Base-by-base conservation (phyloP, 2,888 invertebrate genomes). In the Ophion costatus region DNA sequence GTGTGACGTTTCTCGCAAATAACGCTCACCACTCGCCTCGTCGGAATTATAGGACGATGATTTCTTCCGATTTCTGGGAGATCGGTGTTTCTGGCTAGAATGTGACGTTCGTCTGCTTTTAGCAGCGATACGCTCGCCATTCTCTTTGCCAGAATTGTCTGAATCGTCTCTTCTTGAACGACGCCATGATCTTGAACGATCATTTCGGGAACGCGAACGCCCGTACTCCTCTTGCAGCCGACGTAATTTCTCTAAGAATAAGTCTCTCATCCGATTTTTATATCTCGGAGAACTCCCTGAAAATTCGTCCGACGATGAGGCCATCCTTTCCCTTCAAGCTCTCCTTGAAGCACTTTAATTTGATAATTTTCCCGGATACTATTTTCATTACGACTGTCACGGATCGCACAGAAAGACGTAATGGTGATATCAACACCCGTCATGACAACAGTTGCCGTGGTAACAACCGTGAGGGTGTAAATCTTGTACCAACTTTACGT, bases 31-130 rank as follows among this genome's bases (percentile, higher is more conserved):
- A 66, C 70, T 71, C 82, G 71, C 45, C 69, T 14, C 59, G 57
- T 80, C 84, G n/a, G 77, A 86, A 57, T 45, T 38, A 33, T 69
- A 42, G n/a, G 61, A 20, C 33, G 61, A 56, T 14, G 45, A 71
- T 22, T 22, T 38, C 51, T 51, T 22, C 56, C 71, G 74, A 20
- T 42, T 67, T 24, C 33, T 79, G 20, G 57, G 63, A n/a, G 20
- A n/a, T 22, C 59, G 24, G 14, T 17, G 75, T 2, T 11, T 11
- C 2, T 59, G 74, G 14, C 64, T 45, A 11, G 77, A 80, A 82
- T 75, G 80, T 71, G 84, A 86, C 82, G 84, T 7, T 86, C 86
- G 82, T 84, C 84, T 82, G 79, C 67, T 3, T 42, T 76, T 73
- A 67, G 4, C 79, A 75, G 82, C 80, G 74, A 80, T 70, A 84